Evolutionary conservation across 2,113 vertebrate species (phyloP), one percentile per base, ranked within the genome.

Genomic region (Nestor notabilis): DNA sequence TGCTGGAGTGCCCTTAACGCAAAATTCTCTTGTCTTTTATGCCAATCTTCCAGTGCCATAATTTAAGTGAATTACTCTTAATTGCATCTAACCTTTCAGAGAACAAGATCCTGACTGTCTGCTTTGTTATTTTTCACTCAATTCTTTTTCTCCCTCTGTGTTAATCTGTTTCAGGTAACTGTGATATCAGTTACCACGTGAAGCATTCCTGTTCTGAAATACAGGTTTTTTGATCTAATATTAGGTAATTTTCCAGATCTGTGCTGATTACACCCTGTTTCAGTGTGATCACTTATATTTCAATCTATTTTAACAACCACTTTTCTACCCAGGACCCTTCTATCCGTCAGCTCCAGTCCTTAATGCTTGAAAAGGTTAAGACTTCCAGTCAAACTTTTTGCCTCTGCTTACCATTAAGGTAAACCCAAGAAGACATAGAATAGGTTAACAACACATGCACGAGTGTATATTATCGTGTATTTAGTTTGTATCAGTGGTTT

Each of bases 31-130:
- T 83, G 27, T 70, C 31, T 64, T 90, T 92, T 78, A 60, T 24
- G 44, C 5, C 79, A 81, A 60, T 89, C 56, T 90, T 75, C 35
- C 43, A 35, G 35, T 35, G 29, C n/a, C 33, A n/a, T 66, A 93
- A 94, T 92, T 92, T 81, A 83, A 68, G 74, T 47, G 7, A 93
- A 94, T 93, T 96, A 91, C 18, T 83, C 50, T 81, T 83, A 90
- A 95, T 90, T 93, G 35, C 43, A 95, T 33, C 24, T 77, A 71
- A 49, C 56, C 35, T 91, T 83, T 79, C 50, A 81, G 72, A 90
- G 47, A 92, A 94, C 72, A 88, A 90, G 58, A 92, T 60, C 35
- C 18, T 69, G 13, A 81, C 58, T 83, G 70, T 92, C 43, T 61
- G 31, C 77, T 76, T 47, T 44, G 21, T 61, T 65, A 76, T 33